Evolutionary conservation across 1,140 invertebrate genomes (phyloP).

Genomic region (Wiebesia pumilae): DNA sequence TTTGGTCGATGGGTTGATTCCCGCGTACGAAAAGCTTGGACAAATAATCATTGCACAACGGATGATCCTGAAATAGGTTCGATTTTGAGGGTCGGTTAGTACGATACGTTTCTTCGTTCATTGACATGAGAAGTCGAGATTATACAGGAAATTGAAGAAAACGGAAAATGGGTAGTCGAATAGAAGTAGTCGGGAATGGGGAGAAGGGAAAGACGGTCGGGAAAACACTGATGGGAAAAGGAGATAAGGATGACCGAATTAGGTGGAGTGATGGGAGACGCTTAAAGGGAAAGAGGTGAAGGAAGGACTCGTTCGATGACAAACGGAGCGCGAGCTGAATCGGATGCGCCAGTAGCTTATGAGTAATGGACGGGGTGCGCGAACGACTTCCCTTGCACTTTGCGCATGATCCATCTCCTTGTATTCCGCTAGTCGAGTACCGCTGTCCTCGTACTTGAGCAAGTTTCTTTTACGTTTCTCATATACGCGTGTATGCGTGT

Average conservation of each 20-base stretch:
- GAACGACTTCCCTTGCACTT: no score
- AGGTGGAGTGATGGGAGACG: not conserved
- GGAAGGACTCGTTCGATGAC: slow-evolving; percentile 39
- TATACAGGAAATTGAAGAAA: slow-evolving; percentile 40
- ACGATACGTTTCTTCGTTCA: not conserved
- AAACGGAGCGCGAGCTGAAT: slow-evolving; percentile 28
- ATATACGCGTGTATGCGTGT: not conserved
- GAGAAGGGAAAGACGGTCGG: not conserved
- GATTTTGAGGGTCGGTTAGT: no score
- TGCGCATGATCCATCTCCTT: no score
- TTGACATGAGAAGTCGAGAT: not conserved
- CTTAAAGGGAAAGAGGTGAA: not conserved
- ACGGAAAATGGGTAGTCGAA: no score
- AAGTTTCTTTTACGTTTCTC: not conserved
- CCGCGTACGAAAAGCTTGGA: not conserved
- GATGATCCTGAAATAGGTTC: slow-evolving; percentile 28
- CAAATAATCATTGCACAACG: slow-evolving; percentile 1
- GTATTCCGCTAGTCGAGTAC: no score
- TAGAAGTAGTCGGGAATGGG: no score
- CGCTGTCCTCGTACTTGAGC: not conserved
- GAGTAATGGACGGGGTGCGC: slow-evolving; percentile 46
- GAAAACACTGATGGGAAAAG: not conserved
- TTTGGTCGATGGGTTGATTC: not conserved
- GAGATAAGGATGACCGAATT: slow-evolving; percentile 26
- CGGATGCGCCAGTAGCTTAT: slow-evolving; percentile 17